Base-by-base conservation (phyloP, 2,113 vertebrate species). In the Gasterosteus aculeatus region DNA sequence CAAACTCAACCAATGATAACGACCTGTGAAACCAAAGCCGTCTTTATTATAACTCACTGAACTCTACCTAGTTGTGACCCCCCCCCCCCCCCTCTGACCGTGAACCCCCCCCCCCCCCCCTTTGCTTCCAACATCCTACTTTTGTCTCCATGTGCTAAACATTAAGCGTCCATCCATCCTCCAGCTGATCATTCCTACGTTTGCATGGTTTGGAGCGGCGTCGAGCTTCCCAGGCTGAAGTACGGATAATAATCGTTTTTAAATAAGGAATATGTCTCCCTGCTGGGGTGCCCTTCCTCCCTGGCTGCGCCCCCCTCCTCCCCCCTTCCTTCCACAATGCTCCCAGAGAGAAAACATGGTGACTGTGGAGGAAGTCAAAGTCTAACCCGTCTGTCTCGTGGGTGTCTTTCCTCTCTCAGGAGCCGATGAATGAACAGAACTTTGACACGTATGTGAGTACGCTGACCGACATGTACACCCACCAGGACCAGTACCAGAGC, bases 371-470 rank as follows among this genome's bases (percentile, higher is more conserved):
- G 35, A 35, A 39, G 39, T 46, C 33, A 4, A 3, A 7, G 6
- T 69, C 61, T 70, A n/a, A 61, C 14, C 65, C 19, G 8, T 58
- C 82, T 80, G 61, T 78, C 14, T 44, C 60, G 3, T 62, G 59
- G 66, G 5, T 69, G 59, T 83, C 51, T 85, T 58, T 46, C 57
- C 75, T 56, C 72, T 72, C 93, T 83, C 95, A 99, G 98, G 98
- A 99, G 93, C 98, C 98, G 93, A 99, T 99, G 96, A 99, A 97
- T 90, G 97, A 99, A 95, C 98, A 99, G 95, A 99, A 99, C 96
- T 99, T 99, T 96, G 97, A 99, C 95, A 95, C 96, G 81, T 99
- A 99, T 92, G 98, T 99, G 95, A 99, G 95, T 91, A 98, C 97
- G 85, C 92, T 99, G 97, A 99, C 98, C 93, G 97, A 99, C 95